Evolutionary conservation across 2,113 vertebrate genomes (phyloP).

Genomic region (Microtus ochrogaster): DNA sequence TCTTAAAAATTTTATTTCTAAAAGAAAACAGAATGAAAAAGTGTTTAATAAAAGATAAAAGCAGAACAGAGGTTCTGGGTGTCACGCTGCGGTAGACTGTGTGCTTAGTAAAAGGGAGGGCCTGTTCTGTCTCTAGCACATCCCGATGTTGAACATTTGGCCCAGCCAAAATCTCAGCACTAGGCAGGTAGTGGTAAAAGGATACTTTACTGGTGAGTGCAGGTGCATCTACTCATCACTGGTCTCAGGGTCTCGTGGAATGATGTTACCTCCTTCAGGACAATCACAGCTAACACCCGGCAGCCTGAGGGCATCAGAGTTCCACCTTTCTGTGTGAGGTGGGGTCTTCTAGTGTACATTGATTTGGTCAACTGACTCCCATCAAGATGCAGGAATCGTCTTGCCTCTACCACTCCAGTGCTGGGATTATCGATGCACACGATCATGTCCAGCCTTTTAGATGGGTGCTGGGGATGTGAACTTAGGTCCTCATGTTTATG

Average conservation of each 20-base stretch:
- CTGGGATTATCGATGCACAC: neutral
- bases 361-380: neutral
- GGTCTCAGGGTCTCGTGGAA: neutral
- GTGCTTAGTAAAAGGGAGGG: neutral
- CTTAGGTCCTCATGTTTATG: neutral
- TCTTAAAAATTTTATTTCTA: neutral
- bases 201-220: neutral
- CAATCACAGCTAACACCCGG: neutral
- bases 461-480: no score
- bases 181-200: neutral
- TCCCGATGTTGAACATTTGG: neutral
- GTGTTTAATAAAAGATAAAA: neutral
- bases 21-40: neutral
- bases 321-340: neutral
- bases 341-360: neutral
- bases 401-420: neutral
- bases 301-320: neutral
- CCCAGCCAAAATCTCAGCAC: neutral
- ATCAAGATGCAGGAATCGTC: neutral
- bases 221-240: neutral
- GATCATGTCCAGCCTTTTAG: neutral
- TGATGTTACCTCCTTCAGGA: neutral
- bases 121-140: neutral
- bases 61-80: neutral
- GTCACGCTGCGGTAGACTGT: neutral